These are phyloP conservation scores for Agonum fuliginosum DNA, from an alignment of 2,888 invertebrate species.

Conservation along the genomic window DNA sequence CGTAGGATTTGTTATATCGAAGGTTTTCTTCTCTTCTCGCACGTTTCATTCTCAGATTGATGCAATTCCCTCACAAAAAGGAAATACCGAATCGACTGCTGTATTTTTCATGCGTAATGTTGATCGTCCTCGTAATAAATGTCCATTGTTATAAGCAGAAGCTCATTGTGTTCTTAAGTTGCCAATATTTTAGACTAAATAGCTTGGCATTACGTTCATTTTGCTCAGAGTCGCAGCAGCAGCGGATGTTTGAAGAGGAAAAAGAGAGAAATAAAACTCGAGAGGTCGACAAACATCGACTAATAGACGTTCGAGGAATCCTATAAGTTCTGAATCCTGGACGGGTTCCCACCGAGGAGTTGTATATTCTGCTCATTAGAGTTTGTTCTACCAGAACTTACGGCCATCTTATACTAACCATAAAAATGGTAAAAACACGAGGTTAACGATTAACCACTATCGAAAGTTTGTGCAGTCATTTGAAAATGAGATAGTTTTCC, in stretches of 20 bases:
- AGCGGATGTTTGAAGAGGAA: constrained; percentile 21
- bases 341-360: no score
- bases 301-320: constrained; percentile 13
- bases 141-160: constrained; percentile 36
- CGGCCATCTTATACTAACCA: no score
- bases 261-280: neutral
- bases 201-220: constrained; percentile 37
- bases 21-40: neutral
- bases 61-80: constrained; percentile 35
- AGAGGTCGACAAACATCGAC: constrained; percentile 11
- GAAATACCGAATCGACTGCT: constrained; percentile 25
- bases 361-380: neutral
- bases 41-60: constrained; percentile 41
- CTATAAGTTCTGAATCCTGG: neutral
- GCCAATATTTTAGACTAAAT: constrained; percentile 42
- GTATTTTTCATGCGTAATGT: constrained; percentile 33
- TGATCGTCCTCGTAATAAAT: constrained; percentile 34
- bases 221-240: neutral
- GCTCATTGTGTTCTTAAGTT: constrained; percentile 36
- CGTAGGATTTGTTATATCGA: constrained; percentile 32
- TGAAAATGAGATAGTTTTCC: no score
- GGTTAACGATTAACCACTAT: no score
- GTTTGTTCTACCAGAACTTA: neutral
- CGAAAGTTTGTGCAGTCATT: no score
- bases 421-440: no score